phyloP scores from a whole-genome alignment of 2,888 invertebrate species.

The Epinotia bilunana region DNA sequence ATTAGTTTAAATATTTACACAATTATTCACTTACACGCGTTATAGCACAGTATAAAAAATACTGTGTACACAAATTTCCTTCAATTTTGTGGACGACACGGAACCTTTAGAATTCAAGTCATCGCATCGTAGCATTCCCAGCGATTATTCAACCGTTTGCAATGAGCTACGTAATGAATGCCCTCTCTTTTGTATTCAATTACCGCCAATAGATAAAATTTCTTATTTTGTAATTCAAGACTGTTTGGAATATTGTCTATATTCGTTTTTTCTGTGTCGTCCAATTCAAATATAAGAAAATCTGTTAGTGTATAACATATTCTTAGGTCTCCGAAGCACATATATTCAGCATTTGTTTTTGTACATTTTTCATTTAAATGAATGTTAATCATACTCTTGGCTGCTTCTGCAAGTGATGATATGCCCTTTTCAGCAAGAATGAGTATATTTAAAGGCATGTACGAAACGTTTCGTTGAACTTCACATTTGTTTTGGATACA shows the following conservation, averaged over 20 bases:
- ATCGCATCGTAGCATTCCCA: neutral
- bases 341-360: neutral
- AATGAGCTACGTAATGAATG: constrained; percentile 1
- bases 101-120: neutral
- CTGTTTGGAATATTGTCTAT: neutral
- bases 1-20: no score
- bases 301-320: constrained; percentile 6
- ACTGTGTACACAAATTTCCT: constrained; percentile 1
- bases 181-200: constrained; percentile 1
- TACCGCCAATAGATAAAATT: neutral
- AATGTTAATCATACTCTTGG: no score
- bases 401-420: neutral
- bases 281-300: neutral
- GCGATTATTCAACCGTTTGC: constrained; percentile 1
- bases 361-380: constrained; percentile 12
- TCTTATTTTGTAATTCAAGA: neutral
- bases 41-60: constrained; percentile 1
- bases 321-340: neutral
- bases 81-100: neutral
- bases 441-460: neutral
- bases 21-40: no score
- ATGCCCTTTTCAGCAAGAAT: neutral
- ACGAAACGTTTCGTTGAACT: neutral
- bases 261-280: neutral
- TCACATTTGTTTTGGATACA: neutral